phyloP scores from a whole-genome alignment of 2,888 invertebrate genomes.

The Drosophila subquinaria region DNA sequence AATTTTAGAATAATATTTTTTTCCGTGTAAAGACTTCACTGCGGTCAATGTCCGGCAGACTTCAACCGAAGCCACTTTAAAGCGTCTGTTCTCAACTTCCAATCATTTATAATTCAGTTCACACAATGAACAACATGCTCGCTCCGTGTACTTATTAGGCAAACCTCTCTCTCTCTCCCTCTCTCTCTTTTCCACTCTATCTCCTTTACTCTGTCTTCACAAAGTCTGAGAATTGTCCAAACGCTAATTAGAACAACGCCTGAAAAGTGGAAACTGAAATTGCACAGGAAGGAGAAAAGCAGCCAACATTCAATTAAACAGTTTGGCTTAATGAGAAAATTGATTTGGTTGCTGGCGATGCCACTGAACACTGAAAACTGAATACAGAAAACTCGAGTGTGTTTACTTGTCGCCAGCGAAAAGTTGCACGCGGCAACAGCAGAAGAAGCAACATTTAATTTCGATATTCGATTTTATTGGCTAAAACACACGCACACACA shows the following conservation, averaged over 20 bases:
- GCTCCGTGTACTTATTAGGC: conserved; percentile 11
- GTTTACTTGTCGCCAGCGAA: conserved; percentile 17
- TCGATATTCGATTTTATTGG: conserved; percentile 81
- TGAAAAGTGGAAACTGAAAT: conserved; percentile 25
- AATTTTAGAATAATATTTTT: too few relatives aligned
- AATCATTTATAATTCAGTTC: conserved; percentile 69
- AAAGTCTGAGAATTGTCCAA: conserved; percentile 6
- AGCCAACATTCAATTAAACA: conserved; percentile 55
- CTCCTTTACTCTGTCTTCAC: not conserved
- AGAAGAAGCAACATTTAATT: conserved; percentile 73
- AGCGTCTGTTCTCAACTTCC: conserved; percentile 37
- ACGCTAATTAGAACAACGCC: conserved; percentile 47
- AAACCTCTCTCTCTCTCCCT: not conserved
- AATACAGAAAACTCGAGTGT: conserved; percentile 16
- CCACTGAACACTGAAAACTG: conserved; percentile 14
- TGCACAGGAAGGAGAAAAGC: conserved; percentile 12
- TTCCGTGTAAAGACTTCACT: not conserved
- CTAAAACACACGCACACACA: conserved; percentile 48
- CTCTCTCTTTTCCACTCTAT: not conserved
- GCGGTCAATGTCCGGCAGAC: conserved; percentile 13
- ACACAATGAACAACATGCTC: conserved; percentile 58
- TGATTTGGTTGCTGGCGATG: conserved; percentile 59
- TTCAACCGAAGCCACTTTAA: not conserved
- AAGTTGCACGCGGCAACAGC: conserved; percentile 28
- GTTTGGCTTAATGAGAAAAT: conserved; percentile 76